phyloP scores from a whole-genome alignment of 2,113 vertebrate genomes.

The Scortum barcoo region DNA sequence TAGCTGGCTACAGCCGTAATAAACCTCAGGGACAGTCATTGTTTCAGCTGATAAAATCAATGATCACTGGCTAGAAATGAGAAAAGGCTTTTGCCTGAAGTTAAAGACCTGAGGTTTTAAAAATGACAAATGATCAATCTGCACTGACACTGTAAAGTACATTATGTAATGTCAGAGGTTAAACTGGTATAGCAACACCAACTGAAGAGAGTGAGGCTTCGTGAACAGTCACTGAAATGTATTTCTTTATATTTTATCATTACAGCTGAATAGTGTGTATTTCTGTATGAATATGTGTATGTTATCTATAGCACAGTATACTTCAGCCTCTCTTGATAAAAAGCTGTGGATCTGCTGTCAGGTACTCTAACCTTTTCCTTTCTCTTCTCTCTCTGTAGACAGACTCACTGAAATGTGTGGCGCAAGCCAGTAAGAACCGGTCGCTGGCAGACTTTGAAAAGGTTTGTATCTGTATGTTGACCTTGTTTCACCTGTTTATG shows the following conservation, averaged over 20 bases:
- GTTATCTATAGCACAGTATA: neutral
- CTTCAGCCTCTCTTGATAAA: neutral
- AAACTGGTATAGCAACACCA: neutral
- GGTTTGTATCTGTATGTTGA: conserved; percentile 79
- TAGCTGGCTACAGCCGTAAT: neutral
- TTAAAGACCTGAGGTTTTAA: no score
- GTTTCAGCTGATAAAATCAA: no score
- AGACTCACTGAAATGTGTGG: conserved; percentile 95
- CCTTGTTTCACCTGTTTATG: no score
- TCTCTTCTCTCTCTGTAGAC: conserved; percentile 82
- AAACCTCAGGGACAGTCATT: neutral
- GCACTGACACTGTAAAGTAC: neutral
- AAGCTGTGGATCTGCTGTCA: neutral
- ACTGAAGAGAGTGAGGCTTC: neutral
- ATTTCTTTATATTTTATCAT: neutral
- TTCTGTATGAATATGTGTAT: neutral
- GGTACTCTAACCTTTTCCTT: neutral
- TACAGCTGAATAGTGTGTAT: neutral
- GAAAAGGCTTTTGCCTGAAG: no score
- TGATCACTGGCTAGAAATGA: no score
- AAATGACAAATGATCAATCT: no score
- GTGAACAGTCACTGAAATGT: neutral
- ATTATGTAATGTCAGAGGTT: neutral
- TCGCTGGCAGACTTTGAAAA: conserved; percentile 97
- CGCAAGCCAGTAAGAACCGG: conserved; percentile 96